These are phyloP conservation scores for Campylorhamphus procurvoides DNA, from an alignment of 2,113 vertebrate species.

Conservation along the genomic window DNA sequence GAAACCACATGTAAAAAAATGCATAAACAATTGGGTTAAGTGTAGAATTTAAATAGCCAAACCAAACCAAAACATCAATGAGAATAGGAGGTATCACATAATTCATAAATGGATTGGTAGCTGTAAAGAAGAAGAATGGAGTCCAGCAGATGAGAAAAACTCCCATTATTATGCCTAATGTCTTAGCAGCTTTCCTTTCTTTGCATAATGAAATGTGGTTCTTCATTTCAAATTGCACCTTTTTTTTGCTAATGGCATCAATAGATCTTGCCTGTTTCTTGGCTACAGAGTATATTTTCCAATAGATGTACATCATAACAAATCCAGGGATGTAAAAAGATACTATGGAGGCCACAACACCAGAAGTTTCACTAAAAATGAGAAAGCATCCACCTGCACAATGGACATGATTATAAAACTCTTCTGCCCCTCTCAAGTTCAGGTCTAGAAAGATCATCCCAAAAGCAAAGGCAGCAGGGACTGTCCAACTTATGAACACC, in stretches of 20 bases:
- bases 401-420: slow-evolving; percentile 52
- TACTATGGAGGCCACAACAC: slow-evolving; percentile 70
- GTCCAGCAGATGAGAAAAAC: slow-evolving; percentile 83
- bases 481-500: slow-evolving; percentile 79
- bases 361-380: slow-evolving; percentile 78
- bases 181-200: slow-evolving; percentile 82
- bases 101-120: slow-evolving; percentile 75
- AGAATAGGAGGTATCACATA: slow-evolving; percentile 71
- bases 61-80: slow-evolving; percentile 79
- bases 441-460: slow-evolving; percentile 82
- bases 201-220: slow-evolving; percentile 48
- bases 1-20: slow-evolving; percentile 86
- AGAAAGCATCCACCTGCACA: slow-evolving; percentile 76
- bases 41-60: slow-evolving; percentile 85
- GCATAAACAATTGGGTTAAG: slow-evolving; percentile 85
- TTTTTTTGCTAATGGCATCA: slow-evolving; percentile 42
- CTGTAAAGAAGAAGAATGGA: slow-evolving; percentile 82
- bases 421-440: slow-evolving; percentile 77
- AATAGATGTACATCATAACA: slow-evolving; percentile 80
- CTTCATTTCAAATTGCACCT: slow-evolving; percentile 42
- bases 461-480: slow-evolving; percentile 79
- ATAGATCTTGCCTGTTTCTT: slow-evolving; percentile 78
- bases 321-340: slow-evolving; percentile 83
- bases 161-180: slow-evolving; percentile 80
- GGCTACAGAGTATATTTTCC: slow-evolving; percentile 80